These are phyloP conservation scores for Ellobius talpinus DNA, from an alignment of 2,113 vertebrate genomes.

Conservation along the genomic window DNA sequence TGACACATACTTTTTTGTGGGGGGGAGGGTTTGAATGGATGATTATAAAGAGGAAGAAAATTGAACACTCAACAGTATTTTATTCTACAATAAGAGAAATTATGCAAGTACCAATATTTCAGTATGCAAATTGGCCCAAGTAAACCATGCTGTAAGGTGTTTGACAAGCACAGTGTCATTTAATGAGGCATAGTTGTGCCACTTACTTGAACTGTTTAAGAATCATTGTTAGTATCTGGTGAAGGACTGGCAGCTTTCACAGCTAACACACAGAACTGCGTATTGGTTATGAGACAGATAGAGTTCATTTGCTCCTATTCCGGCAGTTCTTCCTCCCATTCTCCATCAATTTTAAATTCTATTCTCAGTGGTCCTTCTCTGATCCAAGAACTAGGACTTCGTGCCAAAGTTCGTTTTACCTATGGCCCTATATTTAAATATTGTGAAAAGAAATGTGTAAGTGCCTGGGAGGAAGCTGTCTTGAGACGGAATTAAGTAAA, in stretches of 20 bases:
- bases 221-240: conserved; percentile 72
- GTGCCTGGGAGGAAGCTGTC: not conserved
- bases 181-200: conserved; percentile 72
- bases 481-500: conserved; percentile 46
- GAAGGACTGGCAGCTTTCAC: conserved; percentile 62
- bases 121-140: conserved; percentile 35
- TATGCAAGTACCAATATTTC: conserved; percentile 34
- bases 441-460: not conserved
- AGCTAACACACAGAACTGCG: conserved; percentile 5
- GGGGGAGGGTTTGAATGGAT: not conserved
- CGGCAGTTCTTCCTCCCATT: conserved; percentile 25
- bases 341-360: conserved; percentile 62
- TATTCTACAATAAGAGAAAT: conserved; percentile 52
- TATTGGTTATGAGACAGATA: conserved; percentile 51
- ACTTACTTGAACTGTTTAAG: conserved; percentile 71
- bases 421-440: conserved; percentile 46
- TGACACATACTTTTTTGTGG: not conserved
- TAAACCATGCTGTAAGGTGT: conserved; percentile 26
- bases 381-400: conserved; percentile 41
- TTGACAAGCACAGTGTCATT: conserved; percentile 64
- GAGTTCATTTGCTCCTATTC: conserved; percentile 57
- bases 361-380: conserved; percentile 31
- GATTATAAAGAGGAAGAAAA: not conserved
- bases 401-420: conserved; percentile 5
- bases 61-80: conserved; percentile 31